Base-by-base conservation (phyloP, 2,888 invertebrate genomes). In the Cinara cedri region DNA sequence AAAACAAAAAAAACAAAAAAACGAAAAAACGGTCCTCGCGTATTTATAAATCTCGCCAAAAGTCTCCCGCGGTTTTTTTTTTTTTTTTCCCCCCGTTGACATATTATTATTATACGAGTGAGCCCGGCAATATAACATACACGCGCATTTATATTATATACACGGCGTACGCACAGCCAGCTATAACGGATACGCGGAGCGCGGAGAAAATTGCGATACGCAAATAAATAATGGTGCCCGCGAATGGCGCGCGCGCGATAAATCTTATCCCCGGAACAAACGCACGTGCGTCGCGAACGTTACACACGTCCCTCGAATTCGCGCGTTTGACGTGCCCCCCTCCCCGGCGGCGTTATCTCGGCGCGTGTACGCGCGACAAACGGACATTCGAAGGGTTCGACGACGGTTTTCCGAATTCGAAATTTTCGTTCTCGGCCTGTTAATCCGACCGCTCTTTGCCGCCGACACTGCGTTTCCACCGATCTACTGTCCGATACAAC, bases 21-120 rank as follows among this genome's bases (percentile, higher is more conserved):
- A n/a, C n/a, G n/a, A n/a, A n/a, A 57, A 74, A 65, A 54, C n/a
- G 42, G 63, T 65, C 54, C 42, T 9, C n/a, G n/a, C n/a, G 63
- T 74, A 74, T 65, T 63, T 74, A 65, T 74, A 63, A 74, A 74
- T 74, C 62, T 74, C 21, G 42, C 42, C 49, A 6, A 34, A 34
- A 62, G 34, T 26, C 16, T 72, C 16, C 49, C n/a, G 16, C 3
- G 34, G 19, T 42, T 63, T 21, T 63, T 74, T 65, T 65, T 74
- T 34, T 42, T 63, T 21, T 63, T 74, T 65, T 65, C 65, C n/a
- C n/a, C n/a, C n/a, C 54, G 10, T 54, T 24, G 65, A 54, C 42
- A n/a, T 74, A 42, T 54, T 71, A 34, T 60, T 68, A 54, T 74
- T 54, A n/a, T n/a, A 54, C 65, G 24, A 65, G 63, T 44, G 54